Conservation (phyloP, 2,113 vertebrate genomes). For the Sus scrofa region DNA sequence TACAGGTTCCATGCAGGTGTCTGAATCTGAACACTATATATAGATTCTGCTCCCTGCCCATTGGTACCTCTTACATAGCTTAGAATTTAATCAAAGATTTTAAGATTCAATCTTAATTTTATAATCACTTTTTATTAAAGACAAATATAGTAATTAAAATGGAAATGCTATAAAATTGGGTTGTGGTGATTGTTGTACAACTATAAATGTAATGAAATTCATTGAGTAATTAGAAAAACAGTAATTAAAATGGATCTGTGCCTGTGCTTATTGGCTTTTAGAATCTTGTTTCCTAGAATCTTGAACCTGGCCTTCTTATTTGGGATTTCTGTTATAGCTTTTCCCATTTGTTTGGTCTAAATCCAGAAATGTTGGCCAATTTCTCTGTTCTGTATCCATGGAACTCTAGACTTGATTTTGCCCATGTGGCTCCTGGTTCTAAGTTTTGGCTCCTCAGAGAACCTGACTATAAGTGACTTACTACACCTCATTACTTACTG, state of each 20-base stretch:
- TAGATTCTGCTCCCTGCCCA: neutral
- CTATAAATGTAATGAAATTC: too few relatives aligned
- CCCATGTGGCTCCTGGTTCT: neutral
- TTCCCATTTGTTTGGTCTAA: neutral
- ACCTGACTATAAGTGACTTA: neutral
- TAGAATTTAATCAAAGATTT: neutral
- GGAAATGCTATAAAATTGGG: too few relatives aligned
- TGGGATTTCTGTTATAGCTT: neutral
- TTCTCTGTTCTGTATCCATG: neutral
- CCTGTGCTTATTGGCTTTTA: constrained; percentile 72
- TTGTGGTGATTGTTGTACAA: too few relatives aligned
- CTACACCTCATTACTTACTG: neutral
- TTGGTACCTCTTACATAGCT: neutral
- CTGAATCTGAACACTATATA: neutral
- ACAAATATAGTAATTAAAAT: constrained; percentile 91
- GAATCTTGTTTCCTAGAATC: neutral
- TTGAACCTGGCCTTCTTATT: neutral
- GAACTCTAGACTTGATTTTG: neutral
- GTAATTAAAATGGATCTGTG: constrained; percentile 91
- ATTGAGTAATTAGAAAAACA: too few relatives aligned
- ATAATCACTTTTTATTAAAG: constrained; percentile 90
- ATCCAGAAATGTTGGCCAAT: neutral
- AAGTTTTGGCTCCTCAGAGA: neutral
- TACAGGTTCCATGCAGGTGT: neutral
- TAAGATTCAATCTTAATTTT: constrained; percentile 82